Conservation (phyloP, 2,113 vertebrate genomes). For the Limnothrissa miodon region DNA sequence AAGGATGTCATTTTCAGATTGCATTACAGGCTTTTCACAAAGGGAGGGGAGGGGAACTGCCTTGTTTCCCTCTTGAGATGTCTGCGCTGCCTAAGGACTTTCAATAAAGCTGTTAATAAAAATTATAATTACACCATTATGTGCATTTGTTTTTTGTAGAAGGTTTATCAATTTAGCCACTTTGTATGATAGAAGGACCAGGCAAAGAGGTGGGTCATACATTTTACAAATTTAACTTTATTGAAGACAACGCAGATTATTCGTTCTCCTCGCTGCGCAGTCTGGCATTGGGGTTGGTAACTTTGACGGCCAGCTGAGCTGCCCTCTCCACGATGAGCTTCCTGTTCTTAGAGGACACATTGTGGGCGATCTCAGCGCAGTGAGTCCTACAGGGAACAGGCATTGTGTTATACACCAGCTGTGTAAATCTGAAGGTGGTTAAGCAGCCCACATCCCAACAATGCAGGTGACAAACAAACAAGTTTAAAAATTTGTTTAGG, state of each 20-base stretch:
- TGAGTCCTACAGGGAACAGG: slow-evolving; percentile 75
- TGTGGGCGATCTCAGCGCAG: slow-evolving; percentile 97
- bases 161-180: too few species aligned
- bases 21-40: too few species aligned
- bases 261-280: slow-evolving; percentile 98
- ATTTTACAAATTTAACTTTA: slow-evolving; percentile 63
- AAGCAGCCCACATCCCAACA: too few species aligned
- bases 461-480: too few species aligned
- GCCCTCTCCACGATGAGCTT: slow-evolving; percentile 95
- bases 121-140: too few species aligned
- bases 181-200: background rate
- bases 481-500: too few species aligned
- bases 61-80: too few species aligned
- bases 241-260: slow-evolving; percentile 70
- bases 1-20: too few species aligned
- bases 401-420: background rate
- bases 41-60: too few species aligned
- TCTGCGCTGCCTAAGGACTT: too few species aligned
- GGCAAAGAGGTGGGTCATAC: background rate
- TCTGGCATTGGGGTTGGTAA: slow-evolving; percentile 96
- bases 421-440: background rate
- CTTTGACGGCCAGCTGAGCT: slow-evolving; percentile 95
- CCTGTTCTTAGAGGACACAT: slow-evolving; percentile 97
- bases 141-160: too few species aligned
- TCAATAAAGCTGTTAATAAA: too few species aligned